Evolutionary conservation across 2,113 vertebrate genomes (phyloP).

Genomic region (Pycnonotus jocosus): DNA sequence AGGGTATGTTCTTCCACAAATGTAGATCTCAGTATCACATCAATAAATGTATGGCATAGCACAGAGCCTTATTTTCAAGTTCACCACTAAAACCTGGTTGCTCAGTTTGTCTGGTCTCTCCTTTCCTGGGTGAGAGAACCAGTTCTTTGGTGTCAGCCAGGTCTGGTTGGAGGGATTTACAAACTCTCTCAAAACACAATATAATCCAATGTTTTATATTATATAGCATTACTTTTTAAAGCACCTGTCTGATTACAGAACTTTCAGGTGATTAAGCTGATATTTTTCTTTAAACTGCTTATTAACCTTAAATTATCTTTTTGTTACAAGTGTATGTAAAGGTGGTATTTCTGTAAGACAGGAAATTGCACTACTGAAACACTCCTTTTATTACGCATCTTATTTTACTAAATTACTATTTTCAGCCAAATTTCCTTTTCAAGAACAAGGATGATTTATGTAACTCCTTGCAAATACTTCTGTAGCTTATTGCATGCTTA

Average conservation of each 20-base stretch:
- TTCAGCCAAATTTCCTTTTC: constrained; percentile 24
- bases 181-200: neutral
- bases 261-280: neutral
- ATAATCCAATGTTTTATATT: neutral
- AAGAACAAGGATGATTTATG: neutral
- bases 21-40: neutral
- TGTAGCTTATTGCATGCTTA: constrained; percentile 6
- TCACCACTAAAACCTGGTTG: neutral
- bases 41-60: neutral
- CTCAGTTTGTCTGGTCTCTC: neutral
- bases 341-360: neutral
- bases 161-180: neutral
- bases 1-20: neutral
- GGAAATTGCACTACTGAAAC: neutral
- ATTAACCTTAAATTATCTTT: neutral
- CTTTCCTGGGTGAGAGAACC: neutral
- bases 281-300: neutral
- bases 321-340: neutral
- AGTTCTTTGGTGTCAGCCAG: neutral
- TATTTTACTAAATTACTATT: constrained; percentile 7
- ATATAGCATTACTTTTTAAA: neutral
- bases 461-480: neutral
- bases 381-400: neutral
- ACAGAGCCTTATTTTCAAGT: neutral
- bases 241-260: neutral